These are phyloP conservation scores for Gallinago nigripennis DNA, from an alignment of 2,797 vertebrate genomes.

Conservation along the genomic window DNA sequence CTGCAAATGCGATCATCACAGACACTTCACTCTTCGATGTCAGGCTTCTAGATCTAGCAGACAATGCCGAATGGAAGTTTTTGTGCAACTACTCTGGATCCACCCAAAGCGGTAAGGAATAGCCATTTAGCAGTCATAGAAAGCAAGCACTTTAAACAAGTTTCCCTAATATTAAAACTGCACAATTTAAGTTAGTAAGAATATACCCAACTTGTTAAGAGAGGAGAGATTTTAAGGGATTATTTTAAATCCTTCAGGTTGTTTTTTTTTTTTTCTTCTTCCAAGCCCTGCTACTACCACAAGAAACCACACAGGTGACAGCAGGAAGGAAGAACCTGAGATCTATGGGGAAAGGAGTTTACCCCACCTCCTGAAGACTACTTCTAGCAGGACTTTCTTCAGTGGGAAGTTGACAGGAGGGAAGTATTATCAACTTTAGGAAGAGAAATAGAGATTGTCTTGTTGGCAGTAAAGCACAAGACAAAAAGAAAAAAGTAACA, in stretches of 20 bases:
- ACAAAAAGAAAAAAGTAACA: background rate
- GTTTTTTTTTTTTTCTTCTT: background rate
- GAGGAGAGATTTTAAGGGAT: background rate
- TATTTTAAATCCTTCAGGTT: background rate
- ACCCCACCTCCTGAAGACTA: background rate
- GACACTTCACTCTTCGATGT: background rate
- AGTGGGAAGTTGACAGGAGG: background rate
- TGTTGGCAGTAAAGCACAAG: background rate
- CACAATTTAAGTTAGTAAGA: background rate
- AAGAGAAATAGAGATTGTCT: background rate
- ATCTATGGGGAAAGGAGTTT: background rate
- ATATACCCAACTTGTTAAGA: background rate
- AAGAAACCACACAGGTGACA: background rate
- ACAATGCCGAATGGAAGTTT: background rate
- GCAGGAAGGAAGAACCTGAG: background rate
- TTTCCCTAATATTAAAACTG: background rate
- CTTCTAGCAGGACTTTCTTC: background rate
- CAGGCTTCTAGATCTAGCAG: background rate
- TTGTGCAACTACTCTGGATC: background rate
- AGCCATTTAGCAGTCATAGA: background rate
- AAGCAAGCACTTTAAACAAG: background rate
- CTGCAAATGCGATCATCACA: background rate
- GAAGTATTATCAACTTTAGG: background rate
- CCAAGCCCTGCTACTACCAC: background rate
- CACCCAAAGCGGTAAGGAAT: background rate